Percentiles rank a stretch among this genome's conserved stretches.
phyloP scores from a whole-genome alignment of 2,888 invertebrate species.

The Sarcophaga subvicina region DNA sequence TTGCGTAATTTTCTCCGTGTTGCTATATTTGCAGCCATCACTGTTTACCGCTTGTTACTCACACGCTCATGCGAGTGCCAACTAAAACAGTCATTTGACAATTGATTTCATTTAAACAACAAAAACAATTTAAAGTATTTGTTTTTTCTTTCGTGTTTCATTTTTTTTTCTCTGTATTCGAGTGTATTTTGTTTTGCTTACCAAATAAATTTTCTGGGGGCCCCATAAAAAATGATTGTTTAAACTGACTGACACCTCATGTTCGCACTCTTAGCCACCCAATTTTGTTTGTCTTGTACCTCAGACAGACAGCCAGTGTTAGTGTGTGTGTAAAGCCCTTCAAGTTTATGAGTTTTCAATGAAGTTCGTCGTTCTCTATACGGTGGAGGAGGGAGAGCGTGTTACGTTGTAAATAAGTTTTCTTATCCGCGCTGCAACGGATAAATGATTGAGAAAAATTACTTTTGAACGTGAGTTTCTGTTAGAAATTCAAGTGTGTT shows the following conservation, averaged over 20 bases:
- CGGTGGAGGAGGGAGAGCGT: background rate
- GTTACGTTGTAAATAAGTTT: background rate
- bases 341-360: constrained; percentile 49
- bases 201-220: background rate
- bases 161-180: too few relatives aligned
- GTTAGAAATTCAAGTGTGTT: background rate
- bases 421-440: background rate
- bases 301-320: background rate
- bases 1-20: too few relatives aligned
- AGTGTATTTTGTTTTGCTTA: background rate
- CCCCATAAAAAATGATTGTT: too few relatives aligned
- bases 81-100: too few relatives aligned
- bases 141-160: too few relatives aligned
- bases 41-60: too few relatives aligned
- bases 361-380: constrained; percentile 34
- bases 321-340: constrained; percentile 34
- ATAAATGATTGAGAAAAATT: constrained; percentile 29
- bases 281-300: background rate
- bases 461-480: constrained; percentile 59
- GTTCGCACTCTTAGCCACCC: background rate
- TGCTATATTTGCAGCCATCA: too few relatives aligned
- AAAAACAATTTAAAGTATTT: too few relatives aligned
- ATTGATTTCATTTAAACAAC: too few relatives aligned
- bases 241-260: constrained; percentile 1
- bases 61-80: too few relatives aligned